Percentiles rank a stretch among this genome's conserved stretches.
Evolutionary conservation across 2,797 vertebrate species (phyloP).

Genomic region (Chaenodraco wilsoni): DNA sequence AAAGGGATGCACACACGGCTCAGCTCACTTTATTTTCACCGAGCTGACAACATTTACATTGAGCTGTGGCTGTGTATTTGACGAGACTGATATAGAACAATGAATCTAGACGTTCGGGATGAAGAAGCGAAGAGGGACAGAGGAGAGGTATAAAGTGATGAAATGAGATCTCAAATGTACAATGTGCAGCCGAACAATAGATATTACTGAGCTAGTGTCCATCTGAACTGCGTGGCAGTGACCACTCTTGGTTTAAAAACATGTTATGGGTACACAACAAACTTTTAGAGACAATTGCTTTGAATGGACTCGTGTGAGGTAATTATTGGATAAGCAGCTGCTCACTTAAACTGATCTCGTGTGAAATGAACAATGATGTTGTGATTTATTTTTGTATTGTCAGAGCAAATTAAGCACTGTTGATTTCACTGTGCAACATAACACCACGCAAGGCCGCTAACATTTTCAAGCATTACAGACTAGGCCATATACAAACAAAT

Average conservation of each 20-base stretch:
- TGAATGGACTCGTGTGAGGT: constrained; percentile 13
- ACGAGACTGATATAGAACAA: constrained; percentile 45
- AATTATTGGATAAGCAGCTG: constrained; percentile 1
- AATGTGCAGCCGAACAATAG: constrained; percentile 44
- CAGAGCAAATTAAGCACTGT: constrained; percentile 5
- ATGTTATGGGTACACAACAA: not conserved
- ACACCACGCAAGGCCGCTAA: constrained; percentile 20
- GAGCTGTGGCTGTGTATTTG: constrained; percentile 30
- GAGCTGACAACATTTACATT: constrained; percentile 53
- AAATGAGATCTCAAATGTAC: constrained; percentile 38
- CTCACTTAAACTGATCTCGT: constrained; percentile 24
- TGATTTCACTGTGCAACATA: constrained; percentile 3
- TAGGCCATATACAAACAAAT: constrained; percentile 27
- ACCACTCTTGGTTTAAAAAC: constrained; percentile 5
- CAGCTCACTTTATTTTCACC: constrained; percentile 66
- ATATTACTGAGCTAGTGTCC: constrained; percentile 36
- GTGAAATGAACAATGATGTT: constrained; percentile 14
- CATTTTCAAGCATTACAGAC: constrained; percentile 22
- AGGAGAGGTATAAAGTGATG: not conserved
- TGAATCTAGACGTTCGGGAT: constrained; percentile 27
- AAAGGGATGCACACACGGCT: constrained; percentile 28
- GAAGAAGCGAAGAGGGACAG: not conserved
- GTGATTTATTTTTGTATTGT: constrained; percentile 15
- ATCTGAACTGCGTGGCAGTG: constrained; percentile 13
- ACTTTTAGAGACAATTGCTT: constrained; percentile 5